Evolutionary conservation across 2,797 vertebrate species (phyloP), one percentile per base, ranked within the genome.

Genomic region (Anguilla anguilla): DNA sequence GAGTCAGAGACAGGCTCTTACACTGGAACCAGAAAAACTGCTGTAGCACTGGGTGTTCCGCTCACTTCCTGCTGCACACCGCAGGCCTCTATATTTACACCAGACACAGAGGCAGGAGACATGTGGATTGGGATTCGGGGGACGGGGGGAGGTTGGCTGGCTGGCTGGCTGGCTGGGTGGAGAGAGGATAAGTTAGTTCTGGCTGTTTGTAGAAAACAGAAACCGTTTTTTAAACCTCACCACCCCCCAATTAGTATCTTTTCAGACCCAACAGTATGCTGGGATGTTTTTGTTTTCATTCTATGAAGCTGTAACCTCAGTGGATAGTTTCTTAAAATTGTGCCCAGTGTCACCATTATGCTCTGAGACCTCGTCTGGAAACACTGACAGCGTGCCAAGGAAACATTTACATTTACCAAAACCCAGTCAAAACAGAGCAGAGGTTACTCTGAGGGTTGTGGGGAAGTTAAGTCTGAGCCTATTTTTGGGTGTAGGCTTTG

Each of bases 71-170:
- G 93, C 92, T 90, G 83, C 84, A 90, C 88, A 82, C 88, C 89
- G 67, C 86, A 89, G 49, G 89, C 84, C 88, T 93, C 92, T 94
- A 95, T 93, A 93, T 93, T 93, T 93, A 90, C 84, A 89, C 83
- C 13, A 84, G 91, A 93, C 90, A 89, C 92, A 93, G 92, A 90
- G 82, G 90, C 85, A 83, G 46, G 83, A 28, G 81, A 77, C 79
- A 61, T 84, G 89, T 90, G 89, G 88, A 46, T 35, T 25, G 28
- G 74, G n/a, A 51, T 61, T 35, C 35, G 64, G 46, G 28, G 17
- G 61, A 49, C 19, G 35, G 61, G 86, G 61, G 67, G 57, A 43
- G 77, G 43, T 13, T 3, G 72, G n/a, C 1, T 31, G 69, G 43
- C 6, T 6, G 19, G 61, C n/a, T 39, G 57, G 43, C 6, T 17